These are phyloP conservation scores for Clistopyga incitator DNA, from an alignment of 2,888 invertebrate genomes.

Conservation along the genomic window DNA sequence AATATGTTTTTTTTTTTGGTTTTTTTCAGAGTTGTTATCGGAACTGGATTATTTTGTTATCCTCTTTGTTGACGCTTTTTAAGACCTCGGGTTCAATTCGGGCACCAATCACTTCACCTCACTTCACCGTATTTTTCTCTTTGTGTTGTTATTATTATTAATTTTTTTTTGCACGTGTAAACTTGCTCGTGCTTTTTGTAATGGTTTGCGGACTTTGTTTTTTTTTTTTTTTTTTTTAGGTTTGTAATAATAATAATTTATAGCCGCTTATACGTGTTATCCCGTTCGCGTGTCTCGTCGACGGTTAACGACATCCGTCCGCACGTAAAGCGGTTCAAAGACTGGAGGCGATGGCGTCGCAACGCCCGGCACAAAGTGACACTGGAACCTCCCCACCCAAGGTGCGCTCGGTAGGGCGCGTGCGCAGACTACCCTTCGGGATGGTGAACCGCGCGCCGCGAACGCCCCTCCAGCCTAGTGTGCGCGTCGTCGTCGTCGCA, in stretches of 20 bases:
- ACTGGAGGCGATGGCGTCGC: constrained; percentile 79
- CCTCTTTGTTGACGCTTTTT: neutral
- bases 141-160: neutral
- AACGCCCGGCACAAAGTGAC: constrained; percentile 82
- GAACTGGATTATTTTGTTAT: neutral
- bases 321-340: constrained; percentile 77
- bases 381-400: constrained; percentile 76
- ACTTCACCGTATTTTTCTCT: neutral
- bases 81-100: neutral
- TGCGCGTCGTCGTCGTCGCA: constrained; percentile 28
- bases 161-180: neutral
- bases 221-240: too few species aligned
- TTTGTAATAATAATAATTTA: neutral
- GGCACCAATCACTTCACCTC: constrained; percentile 7
- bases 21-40: too few species aligned
- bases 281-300: constrained; percentile 51
- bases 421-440: constrained; percentile 69
- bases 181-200: neutral
- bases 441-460: constrained; percentile 54
- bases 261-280: constrained; percentile 1
- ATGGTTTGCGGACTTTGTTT: neutral
- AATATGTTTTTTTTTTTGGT: too few species aligned
- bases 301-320: constrained; percentile 69
- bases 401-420: constrained; percentile 65
- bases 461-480: constrained; percentile 41